Evolutionary conservation across 92 coral and sea anemone genomes (phyloP).

Genomic region (Phenganax subtilis): DNA sequence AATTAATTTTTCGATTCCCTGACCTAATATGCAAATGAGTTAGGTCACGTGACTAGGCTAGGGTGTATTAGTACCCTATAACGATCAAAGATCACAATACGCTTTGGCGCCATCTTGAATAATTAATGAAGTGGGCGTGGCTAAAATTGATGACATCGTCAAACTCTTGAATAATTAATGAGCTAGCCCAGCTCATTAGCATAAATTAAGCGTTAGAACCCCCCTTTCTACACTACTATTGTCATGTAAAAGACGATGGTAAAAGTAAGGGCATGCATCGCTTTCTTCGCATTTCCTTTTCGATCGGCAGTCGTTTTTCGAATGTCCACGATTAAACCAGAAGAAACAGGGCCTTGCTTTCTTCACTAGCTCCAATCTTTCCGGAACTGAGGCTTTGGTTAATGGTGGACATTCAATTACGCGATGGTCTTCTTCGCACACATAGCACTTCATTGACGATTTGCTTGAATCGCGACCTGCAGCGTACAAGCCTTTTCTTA

Average conservation of each 20-base stretch:
- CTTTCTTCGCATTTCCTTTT: background rate
- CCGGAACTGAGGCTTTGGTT: background rate
- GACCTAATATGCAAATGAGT: too few species aligned
- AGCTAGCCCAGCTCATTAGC: too few species aligned
- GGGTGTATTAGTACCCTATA: too few species aligned
- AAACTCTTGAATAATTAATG: too few species aligned
- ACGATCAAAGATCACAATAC: too few species aligned
- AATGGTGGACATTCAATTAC: background rate
- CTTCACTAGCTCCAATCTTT: background rate
- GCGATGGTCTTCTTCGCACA: background rate
- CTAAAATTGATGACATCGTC: too few species aligned
- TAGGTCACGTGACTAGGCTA: too few species aligned
- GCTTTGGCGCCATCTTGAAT: too few species aligned
- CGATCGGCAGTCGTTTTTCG: background rate
- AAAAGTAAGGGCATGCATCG: background rate
- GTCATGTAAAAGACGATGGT: background rate
- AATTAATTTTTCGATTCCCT: too few species aligned
- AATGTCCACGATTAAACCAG: conserved; percentile 7
- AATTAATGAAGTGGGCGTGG: too few species aligned
- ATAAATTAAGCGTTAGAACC: too few species aligned
- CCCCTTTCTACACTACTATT: too few species aligned
- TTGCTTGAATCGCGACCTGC: background rate
- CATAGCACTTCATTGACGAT: conserved; percentile 2
- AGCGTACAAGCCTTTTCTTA: conserved; percentile 6
- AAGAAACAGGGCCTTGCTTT: conserved; percentile 13